Conservation (phyloP, 2,888 invertebrate genomes). For the Mesochorus sp. region DNA sequence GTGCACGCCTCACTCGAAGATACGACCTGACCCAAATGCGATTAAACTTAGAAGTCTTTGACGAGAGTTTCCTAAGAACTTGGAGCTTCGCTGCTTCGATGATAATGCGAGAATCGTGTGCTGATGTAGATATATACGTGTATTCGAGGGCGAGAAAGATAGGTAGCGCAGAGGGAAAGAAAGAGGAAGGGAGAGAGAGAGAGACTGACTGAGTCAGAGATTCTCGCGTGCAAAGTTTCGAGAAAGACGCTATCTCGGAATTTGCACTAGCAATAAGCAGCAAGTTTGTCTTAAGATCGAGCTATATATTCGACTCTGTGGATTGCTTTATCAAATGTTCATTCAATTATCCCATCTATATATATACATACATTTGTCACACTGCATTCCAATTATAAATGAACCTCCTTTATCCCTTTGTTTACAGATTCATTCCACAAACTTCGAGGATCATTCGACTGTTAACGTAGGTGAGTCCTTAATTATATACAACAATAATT, state of each 20-base stretch:
- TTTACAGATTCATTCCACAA: constrained; percentile 20
- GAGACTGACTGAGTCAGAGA: neutral
- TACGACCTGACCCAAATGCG: constrained; percentile 53
- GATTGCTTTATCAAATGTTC: constrained; percentile 15
- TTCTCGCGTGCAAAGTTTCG: constrained; percentile 11
- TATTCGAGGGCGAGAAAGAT: neutral
- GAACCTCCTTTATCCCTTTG: neutral
- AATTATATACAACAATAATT: neutral
- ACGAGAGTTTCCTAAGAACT: constrained; percentile 68
- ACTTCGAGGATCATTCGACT: neutral
- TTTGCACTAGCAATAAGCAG: constrained; percentile 27
- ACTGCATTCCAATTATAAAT: neutral
- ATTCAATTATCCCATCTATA: constrained; percentile 1
- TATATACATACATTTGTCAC: neutral
- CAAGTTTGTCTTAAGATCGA: constrained; percentile 31
- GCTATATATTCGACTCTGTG: constrained; percentile 15
- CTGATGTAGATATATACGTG: neutral
- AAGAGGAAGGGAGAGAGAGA: constrained; percentile 6
- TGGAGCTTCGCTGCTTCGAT: constrained; percentile 63
- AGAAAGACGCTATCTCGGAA: constrained; percentile 26
- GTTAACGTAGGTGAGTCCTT: constrained; percentile 35
- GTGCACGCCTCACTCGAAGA: constrained; percentile 28
- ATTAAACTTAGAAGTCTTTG: constrained; percentile 69
- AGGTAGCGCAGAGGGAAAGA: neutral
- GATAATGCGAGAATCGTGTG: constrained; percentile 63